Evolutionary conservation across 2,888 invertebrate genomes (phyloP), one percentile per base, ranked within the genome.

Genomic region (Lycia hirtaria): DNA sequence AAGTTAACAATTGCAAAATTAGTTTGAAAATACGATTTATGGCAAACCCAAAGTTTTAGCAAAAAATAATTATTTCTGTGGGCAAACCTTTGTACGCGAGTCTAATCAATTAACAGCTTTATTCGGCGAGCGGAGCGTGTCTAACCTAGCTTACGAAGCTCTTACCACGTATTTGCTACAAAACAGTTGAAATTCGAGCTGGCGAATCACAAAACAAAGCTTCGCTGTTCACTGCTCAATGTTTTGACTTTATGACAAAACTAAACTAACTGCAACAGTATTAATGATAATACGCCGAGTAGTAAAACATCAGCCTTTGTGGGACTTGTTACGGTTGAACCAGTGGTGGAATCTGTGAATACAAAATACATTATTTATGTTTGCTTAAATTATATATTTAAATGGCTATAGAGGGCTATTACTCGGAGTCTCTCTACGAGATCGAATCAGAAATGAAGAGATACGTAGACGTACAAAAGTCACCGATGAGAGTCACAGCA

Each of bases 121-220:
- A 65, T 73, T 73, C 64, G 55, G 64, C 60, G 62, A 71, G 71
- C 65, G 30, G 64, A 71, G 69, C 77, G 72, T 76, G 52, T 51
- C 78, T 77, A 76, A 77, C 74, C 41, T 47, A 70, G 17, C 56
- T 57, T 52, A 54, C 64, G 51, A 40, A 54, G 63, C 62, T 61
- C 66, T 65, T 55, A 53, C 62, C 77, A 77, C 77, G 77, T 73
- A 67, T 67, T 49, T 54, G 56, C 51, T 50, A 69, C 67, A 67
- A 71, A 74, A 69, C 67, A 63, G 57, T 60, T 62, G 71, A 67
- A 69, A 74, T 67, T 35, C 56, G 71, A 77, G 60, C 73, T 75
- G 67, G 65, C 55, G 52, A 64, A 77, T 76, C 65, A 55, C 58
- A 37, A 59, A 60, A 66, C 60, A 68, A 61, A 60, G 64, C 58